phyloP scores from a whole-genome alignment of 2,888 invertebrate genomes.

The Drosophila austrosaltans region DNA sequence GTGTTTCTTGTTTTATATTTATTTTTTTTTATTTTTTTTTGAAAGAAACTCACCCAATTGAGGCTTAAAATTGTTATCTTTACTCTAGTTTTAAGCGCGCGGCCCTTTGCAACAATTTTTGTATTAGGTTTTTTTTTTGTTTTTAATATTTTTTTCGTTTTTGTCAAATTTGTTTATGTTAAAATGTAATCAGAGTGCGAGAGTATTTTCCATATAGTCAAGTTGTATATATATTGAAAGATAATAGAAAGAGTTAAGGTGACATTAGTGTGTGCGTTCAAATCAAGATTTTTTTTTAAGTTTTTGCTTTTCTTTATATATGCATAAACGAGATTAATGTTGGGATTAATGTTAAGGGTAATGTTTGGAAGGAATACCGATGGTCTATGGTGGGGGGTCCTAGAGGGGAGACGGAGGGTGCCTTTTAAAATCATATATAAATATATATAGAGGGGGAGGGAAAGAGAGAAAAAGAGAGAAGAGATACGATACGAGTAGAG shows the following conservation, averaged over 20 bases:
- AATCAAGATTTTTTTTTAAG: slow-evolving; percentile 20
- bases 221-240: slow-evolving; percentile 63
- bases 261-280: slow-evolving; percentile 73
- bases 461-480: too few species aligned
- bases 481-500: slow-evolving; percentile 1
- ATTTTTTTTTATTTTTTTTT: slow-evolving; percentile 41
- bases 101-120: slow-evolving; percentile 75
- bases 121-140: slow-evolving; percentile 42
- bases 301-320: not conserved
- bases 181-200: slow-evolving; percentile 10
- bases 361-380: not conserved
- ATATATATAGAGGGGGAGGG: not conserved
- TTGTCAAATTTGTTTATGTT: slow-evolving; percentile 57
- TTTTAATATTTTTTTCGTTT: slow-evolving; percentile 43
- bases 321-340: not conserved
- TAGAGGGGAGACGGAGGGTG: not conserved
- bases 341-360: not conserved
- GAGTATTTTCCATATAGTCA: slow-evolving; percentile 57
- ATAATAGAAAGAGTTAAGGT: slow-evolving; percentile 73
- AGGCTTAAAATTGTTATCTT: slow-evolving; percentile 70
- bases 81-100: slow-evolving; percentile 69
- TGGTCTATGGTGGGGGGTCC: slow-evolving; percentile 12
- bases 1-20: slow-evolving; percentile 28
- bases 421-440: slow-evolving; percentile 1
- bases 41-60: slow-evolving; percentile 76